phyloP scores from a whole-genome alignment of 1,140 invertebrate genomes.

The Drosophila quadrilineata region DNA sequence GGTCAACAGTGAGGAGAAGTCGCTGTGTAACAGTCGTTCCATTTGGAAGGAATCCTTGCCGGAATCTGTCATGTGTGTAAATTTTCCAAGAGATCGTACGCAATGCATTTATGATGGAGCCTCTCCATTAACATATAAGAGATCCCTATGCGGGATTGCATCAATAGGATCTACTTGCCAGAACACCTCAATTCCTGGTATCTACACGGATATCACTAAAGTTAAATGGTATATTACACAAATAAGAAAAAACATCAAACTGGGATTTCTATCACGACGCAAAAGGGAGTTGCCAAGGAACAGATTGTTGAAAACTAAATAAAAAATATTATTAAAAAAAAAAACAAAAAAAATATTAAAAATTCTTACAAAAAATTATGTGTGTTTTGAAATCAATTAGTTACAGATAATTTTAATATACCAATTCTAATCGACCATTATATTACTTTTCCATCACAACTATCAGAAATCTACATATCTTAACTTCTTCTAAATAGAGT shows the following conservation, averaged over 20 bases:
- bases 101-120: slow-evolving; percentile 41
- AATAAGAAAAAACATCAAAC: neutral
- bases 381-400: no score
- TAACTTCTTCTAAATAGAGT: no score
- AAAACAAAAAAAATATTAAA: no score
- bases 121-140: slow-evolving; percentile 16
- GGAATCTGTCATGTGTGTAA: slow-evolving; percentile 15
- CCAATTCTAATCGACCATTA: no score
- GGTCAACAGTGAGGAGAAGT: neutral
- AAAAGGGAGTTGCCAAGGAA: neutral
- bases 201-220: slow-evolving; percentile 18
- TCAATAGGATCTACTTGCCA: slow-evolving; percentile 25
- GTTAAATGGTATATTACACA: neutral
- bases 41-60: neutral
- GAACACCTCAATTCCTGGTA: slow-evolving; percentile 10
- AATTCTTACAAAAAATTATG: no score
- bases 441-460: no score
- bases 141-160: slow-evolving; percentile 26
- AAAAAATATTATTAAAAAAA: neutral
- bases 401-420: no score
- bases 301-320: neutral
- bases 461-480: no score
- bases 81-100: neutral
- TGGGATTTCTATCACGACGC: neutral
- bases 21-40: no score